These are phyloP conservation scores for Denticeps clupeoides DNA, from an alignment of 2,797 vertebrate species.

Conservation along the genomic window DNA sequence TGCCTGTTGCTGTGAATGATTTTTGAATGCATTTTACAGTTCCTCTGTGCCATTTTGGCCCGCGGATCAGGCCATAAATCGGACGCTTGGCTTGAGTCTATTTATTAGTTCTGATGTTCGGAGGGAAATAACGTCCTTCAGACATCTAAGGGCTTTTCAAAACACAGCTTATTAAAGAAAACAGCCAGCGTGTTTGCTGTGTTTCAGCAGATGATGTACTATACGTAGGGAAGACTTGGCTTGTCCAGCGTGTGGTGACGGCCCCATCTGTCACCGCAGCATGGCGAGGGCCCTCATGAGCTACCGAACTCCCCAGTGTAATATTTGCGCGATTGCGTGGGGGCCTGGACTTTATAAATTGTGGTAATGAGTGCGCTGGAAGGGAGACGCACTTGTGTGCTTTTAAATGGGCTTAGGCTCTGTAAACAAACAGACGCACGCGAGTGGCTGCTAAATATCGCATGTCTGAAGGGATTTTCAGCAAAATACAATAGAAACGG, in stretches of 20 bases:
- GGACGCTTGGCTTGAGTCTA: conserved; percentile 26
- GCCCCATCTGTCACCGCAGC: conserved; percentile 47
- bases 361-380: conserved; percentile 60
- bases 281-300: conserved; percentile 39
- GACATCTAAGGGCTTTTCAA: conserved; percentile 42
- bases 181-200: conserved; percentile 53
- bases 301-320: conserved; percentile 41
- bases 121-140: conserved; percentile 38
- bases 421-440: conserved; percentile 71
- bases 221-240: conserved; percentile 37
- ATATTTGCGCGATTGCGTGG: conserved; percentile 41
- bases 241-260: conserved; percentile 30
- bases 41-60: conserved; percentile 9
- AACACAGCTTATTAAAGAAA: conserved; percentile 63
- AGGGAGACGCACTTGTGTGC: conserved; percentile 50
- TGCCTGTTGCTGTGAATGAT: too few relatives aligned
- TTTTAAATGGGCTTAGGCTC: conserved; percentile 61
- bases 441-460: conserved; percentile 48
- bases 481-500: conserved; percentile 35
- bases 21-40: conserved; percentile 1
- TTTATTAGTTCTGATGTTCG: conserved; percentile 33
- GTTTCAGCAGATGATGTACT: conserved; percentile 40
- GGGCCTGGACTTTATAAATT: conserved; percentile 53
- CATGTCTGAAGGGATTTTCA: conserved; percentile 33
- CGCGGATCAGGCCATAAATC: conserved; percentile 21